Evolutionary conservation across 2,797 vertebrate species (phyloP).

Genomic region (Phyllotis vaccarum): DNA sequence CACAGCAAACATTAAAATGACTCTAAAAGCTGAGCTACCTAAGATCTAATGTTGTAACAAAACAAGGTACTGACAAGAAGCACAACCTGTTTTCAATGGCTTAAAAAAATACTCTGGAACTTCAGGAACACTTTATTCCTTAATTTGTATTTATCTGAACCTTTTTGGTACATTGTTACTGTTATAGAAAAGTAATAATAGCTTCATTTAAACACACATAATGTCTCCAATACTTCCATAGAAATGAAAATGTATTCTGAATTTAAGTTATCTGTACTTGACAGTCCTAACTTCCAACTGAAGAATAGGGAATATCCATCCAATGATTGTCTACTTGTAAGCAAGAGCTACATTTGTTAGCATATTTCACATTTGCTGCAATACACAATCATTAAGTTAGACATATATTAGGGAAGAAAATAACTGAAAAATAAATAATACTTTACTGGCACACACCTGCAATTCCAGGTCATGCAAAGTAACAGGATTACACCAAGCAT

Average conservation of each 20-base stretch:
- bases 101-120: too few species aligned
- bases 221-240: not conserved
- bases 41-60: too few species aligned
- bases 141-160: conserved; percentile 93
- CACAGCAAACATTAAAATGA: too few species aligned
- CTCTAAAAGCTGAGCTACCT: too few species aligned
- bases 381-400: not conserved
- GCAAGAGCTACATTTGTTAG: not conserved
- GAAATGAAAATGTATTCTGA: not conserved
- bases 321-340: not conserved
- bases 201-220: not conserved
- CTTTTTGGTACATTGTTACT: conserved; percentile 80
- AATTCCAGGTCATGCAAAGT: not conserved
- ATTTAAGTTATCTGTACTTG: not conserved
- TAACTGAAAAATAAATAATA: not conserved
- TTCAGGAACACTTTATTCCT: conserved; percentile 90
- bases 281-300: too few species aligned
- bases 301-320: not conserved
- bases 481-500: not conserved
- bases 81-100: too few species aligned
- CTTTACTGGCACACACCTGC: not conserved
- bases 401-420: too few species aligned
- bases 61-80: too few species aligned
- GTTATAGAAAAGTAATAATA: not conserved
- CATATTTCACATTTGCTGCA: not conserved